Evolutionary conservation across 2,113 vertebrate genomes (phyloP).

Genomic region (Piaya cayana): DNA sequence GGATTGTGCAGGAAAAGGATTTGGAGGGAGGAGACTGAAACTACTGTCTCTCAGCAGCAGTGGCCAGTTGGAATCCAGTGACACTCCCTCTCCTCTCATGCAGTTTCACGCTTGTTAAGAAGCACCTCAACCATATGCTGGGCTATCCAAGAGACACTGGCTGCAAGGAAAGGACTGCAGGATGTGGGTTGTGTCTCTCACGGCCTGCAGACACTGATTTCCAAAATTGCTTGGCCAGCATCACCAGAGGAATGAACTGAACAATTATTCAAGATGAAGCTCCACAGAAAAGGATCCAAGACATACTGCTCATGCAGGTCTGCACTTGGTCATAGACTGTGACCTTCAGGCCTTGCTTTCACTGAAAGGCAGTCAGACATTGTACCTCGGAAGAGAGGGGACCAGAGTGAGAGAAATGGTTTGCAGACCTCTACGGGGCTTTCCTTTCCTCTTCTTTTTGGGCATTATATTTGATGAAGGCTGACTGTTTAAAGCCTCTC

Average conservation of each 20-base stretch:
- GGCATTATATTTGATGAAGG: not conserved
- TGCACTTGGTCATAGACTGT: not conserved
- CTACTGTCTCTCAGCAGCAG: not conserved
- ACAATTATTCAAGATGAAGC: not conserved
- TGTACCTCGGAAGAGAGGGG: not conserved
- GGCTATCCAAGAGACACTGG: not conserved
- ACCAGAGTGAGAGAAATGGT: not conserved
- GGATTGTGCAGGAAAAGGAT: not conserved
- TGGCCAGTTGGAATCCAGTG: not conserved
- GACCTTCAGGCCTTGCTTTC: not conserved
- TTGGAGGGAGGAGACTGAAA: not conserved
- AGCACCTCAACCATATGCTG: not conserved
- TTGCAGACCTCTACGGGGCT: not conserved
- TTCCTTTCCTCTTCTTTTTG: not conserved
- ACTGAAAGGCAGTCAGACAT: not conserved
- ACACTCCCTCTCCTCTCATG: not conserved
- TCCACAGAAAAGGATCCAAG: not conserved
- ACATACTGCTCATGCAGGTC: not conserved
- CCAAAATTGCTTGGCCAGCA: not conserved
- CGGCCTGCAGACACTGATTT: not conserved
- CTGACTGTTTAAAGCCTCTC: not conserved
- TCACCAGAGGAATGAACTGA: not conserved
- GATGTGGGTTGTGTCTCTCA: not conserved
- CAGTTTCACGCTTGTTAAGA: not conserved
- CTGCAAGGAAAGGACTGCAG: fast-evolving